These are phyloP conservation scores for Tokudaia muenninki DNA, from an alignment of 2,797 vertebrate genomes.

Conservation along the genomic window DNA sequence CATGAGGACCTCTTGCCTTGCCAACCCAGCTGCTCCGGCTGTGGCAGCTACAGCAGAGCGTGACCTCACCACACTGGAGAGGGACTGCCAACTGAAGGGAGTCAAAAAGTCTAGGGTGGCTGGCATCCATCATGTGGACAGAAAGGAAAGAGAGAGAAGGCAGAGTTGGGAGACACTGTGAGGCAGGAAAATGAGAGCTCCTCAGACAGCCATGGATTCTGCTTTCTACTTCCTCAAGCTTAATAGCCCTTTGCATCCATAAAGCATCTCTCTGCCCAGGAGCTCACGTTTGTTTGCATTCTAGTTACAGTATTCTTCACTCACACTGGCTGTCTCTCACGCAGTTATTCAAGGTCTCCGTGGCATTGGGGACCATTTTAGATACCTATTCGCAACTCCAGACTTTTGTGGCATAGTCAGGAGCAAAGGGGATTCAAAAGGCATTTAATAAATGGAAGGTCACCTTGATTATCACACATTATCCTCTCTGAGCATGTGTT, in stretches of 20 bases:
- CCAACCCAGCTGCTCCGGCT: not conserved
- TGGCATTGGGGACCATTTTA: not conserved
- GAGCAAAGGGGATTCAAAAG: not conserved
- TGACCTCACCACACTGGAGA: not conserved
- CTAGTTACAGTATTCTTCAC: not conserved
- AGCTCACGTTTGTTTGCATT: not conserved
- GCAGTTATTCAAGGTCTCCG: not conserved
- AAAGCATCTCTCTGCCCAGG: not conserved
- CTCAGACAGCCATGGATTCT: not conserved
- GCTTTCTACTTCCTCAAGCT: not conserved
- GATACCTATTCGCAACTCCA: not conserved
- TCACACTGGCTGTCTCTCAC: not conserved
- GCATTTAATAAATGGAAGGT: slow-evolving; percentile 23
- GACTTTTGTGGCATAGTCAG: not conserved
- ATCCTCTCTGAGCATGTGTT: not conserved
- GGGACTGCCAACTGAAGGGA: not conserved
- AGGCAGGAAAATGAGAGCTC: not conserved
- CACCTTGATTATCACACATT: not conserved
- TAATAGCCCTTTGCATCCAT: not conserved
- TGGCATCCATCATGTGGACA: too few species aligned
- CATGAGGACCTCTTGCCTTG: not conserved
- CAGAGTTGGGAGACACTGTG: not conserved
- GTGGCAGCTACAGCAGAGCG: accelerated
- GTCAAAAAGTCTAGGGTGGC: not conserved
- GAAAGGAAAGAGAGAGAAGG: not conserved